Evolutionary conservation across 2,888 invertebrate species (phyloP).

Genomic region (Synanthedon formicaeformis): DNA sequence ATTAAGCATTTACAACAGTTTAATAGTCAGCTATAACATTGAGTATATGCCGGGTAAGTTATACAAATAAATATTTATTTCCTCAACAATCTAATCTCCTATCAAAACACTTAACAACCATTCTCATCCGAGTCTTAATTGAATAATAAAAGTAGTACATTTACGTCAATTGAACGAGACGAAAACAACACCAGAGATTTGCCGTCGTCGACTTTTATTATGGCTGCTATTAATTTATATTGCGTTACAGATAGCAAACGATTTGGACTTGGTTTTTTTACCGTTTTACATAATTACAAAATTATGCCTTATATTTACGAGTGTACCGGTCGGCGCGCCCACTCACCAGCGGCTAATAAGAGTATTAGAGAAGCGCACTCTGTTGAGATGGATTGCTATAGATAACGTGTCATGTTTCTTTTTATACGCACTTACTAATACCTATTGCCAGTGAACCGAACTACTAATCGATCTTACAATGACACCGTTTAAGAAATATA

Average conservation of each 20-base stretch:
- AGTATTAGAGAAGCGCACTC: constrained; percentile 45
- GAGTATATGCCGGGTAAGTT: neutral
- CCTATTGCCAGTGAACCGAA: constrained; percentile 31
- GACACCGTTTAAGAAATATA: too few relatives aligned
- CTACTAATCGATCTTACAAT: constrained; percentile 40
- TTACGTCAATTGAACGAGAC: constrained; percentile 45
- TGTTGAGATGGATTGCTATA: constrained; percentile 47
- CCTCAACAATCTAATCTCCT: constrained; percentile 9
- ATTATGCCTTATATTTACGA: constrained; percentile 57
- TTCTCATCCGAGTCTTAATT: constrained; percentile 32
- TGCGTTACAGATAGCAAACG: constrained; percentile 61
- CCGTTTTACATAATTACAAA: constrained; percentile 66
- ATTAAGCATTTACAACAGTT: too few relatives aligned
- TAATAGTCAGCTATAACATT: too few relatives aligned
- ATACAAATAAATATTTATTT: constrained; percentile 4
- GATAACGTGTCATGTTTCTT: constrained; percentile 53
- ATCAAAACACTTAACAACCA: constrained; percentile 4
- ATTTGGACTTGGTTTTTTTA: constrained; percentile 53
- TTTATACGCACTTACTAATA: constrained; percentile 46
- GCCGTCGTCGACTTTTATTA: constrained; percentile 54
- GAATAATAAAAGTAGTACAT: constrained; percentile 48
- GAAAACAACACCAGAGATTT: constrained; percentile 43
- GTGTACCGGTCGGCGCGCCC: constrained; percentile 42
- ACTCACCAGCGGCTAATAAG: constrained; percentile 37
- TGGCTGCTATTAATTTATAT: constrained; percentile 58